Evolutionary conservation across 2,113 vertebrate genomes (phyloP).

Genomic region (Lepidothrix coronata): DNA sequence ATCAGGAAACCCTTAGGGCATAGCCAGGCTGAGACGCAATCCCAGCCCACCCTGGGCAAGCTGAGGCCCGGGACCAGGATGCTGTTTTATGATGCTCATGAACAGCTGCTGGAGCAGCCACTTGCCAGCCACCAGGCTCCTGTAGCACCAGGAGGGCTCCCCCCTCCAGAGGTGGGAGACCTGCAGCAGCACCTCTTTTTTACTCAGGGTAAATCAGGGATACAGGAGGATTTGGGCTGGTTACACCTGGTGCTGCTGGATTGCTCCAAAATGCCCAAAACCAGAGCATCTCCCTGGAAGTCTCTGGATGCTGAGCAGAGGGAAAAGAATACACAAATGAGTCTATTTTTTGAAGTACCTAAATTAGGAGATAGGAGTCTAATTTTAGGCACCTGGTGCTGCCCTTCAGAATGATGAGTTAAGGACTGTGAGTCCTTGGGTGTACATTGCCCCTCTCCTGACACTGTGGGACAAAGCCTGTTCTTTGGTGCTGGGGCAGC

Average conservation of each 20-base stretch:
- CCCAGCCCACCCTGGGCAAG: neutral
- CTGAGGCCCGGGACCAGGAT: neutral
- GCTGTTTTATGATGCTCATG: neutral
- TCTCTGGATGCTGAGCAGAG: neutral
- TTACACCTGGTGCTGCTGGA: neutral
- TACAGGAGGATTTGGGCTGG: neutral
- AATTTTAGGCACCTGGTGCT: neutral
- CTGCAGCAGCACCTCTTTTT: neutral
- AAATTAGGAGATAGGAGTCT: constrained; percentile 10
- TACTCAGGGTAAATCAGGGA: neutral
- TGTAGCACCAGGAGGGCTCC: neutral
- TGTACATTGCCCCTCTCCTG: neutral
- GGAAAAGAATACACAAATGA: neutral
- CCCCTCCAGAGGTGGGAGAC: neutral
- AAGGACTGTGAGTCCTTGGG: neutral
- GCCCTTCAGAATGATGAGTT: neutral
- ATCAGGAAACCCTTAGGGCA: neutral
- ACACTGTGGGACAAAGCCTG: neutral
- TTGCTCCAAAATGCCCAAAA: neutral
- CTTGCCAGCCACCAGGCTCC: neutral
- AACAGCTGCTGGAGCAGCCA: neutral
- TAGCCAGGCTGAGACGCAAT: neutral
- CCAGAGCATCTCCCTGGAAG: neutral
- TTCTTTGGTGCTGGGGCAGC: neutral
- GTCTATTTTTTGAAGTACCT: neutral